Conservation (phyloP, 2,888 invertebrate genomes). For the Hyles lineata region DNA sequence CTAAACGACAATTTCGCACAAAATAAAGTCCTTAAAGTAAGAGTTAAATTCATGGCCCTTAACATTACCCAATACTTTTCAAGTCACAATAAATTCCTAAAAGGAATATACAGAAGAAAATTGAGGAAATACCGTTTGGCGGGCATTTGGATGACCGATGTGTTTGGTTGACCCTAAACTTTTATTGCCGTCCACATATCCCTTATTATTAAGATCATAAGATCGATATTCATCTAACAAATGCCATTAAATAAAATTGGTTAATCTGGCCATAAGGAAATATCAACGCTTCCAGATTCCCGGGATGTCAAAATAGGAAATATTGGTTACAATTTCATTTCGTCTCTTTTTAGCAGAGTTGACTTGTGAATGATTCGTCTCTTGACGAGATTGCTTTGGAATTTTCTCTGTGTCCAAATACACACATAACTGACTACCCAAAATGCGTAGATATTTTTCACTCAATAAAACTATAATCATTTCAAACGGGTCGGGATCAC, state of each 20-base stretch:
- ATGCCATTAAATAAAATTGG: background rate
- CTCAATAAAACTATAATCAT: too few relatives aligned
- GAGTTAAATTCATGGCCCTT: too few relatives aligned
- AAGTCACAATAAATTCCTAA: background rate
- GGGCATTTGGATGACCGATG: constrained; percentile 30
- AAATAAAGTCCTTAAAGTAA: too few relatives aligned
- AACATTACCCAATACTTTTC: background rate
- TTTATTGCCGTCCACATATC: background rate
- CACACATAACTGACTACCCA: too few relatives aligned
- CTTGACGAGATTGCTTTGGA: too few relatives aligned
- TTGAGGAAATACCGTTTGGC: constrained; percentile 25
- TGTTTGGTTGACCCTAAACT: constrained; percentile 18
- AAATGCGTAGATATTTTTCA: too few relatives aligned
- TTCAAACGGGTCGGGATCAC: too few relatives aligned
- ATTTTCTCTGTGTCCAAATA: too few relatives aligned
- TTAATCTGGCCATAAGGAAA: constrained; percentile 13
- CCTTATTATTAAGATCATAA: background rate
- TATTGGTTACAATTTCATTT: background rate
- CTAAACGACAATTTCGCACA: too few relatives aligned
- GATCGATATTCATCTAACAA: background rate
- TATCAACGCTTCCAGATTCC: background rate
- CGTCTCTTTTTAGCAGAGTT: background rate
- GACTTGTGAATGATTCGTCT: background rate
- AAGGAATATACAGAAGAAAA: constrained; percentile 15
- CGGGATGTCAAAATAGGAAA: background rate